Base-by-base conservation (phyloP, 2,113 vertebrate genomes). In the Aphelocoma coerulescens region DNA sequence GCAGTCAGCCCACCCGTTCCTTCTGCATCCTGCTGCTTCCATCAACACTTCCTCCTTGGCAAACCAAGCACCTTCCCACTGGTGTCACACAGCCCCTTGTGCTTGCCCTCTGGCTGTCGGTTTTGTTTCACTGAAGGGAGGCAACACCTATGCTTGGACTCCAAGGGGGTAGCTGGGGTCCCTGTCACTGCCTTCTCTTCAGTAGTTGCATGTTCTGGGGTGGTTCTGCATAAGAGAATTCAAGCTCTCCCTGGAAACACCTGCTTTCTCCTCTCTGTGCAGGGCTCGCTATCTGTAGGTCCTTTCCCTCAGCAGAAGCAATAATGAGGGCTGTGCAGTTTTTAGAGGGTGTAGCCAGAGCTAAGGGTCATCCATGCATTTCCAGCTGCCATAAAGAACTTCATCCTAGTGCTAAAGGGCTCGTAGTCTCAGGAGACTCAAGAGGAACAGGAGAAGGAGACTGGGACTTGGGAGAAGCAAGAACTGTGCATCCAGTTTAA, bases 351-450 rank as follows among this genome's bases (percentile, higher is more conserved):
- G 46, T 13, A 49, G 14, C 16, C 61, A 55, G 58, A 82, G 30
- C 30, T 23, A 35, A 61, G 54, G 44, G 22, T 4, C 1, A 4
- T 27, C 24, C 11, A 0, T 7, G 37, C 1, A 0, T 22, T 68
- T 13, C 57, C 33, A 32, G 24, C 14, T 66, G 43, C 65, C 69
- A 13, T 6, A 1, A 61, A 52, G 26, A 57, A 28, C 32, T 54
- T 35, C 10, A 2, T 46, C 55, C 65, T 16, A 1, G 18, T 22
- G 35, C n/a, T 61, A 8, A 85, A 69, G 61, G 57, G 23, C 23
- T 51, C 33, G 9, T 4, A 5, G 21, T 27, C 21, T 21, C 62
- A 52, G 27, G 18, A 27, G 6, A 27, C 14, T 3, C 6, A 28
- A 43, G 27, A 65, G 37, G 58, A 79, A 11, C 1, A 39, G 33